Base-by-base conservation (phyloP, 2,888 invertebrate genomes). In the Carabus problematicus region DNA sequence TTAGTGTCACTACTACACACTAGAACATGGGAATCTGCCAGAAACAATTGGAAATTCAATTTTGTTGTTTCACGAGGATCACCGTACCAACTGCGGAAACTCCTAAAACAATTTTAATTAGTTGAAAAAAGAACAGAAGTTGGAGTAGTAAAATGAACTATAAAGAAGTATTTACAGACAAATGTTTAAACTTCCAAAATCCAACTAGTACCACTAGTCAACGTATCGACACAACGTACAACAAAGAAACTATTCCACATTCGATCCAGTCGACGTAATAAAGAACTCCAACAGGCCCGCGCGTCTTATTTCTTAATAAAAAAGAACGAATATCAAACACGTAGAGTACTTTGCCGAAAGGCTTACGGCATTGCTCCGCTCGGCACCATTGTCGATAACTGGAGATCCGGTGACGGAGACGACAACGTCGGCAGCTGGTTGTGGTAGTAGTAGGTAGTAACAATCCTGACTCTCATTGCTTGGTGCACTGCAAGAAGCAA, bases 41-140 rank as follows among this genome's bases (percentile, higher is more conserved):
- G n/a, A 67, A 67, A 45, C 67, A 60, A 60, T 60, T 67, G 59
- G 60, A 60, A 59, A 60, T 60, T 54, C 14, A 49, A 60, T 49
- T 60, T 67, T 67, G 52, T 59, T 67, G 59, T 59, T 60, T 60
- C 41, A 49, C 52, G 18, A 67, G 49, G 58, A 59, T 42, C 41
- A 60, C 43, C 43, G 47, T 58, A 60, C 60, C 59, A 67, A 67
- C 59, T 60, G 67, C 67, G 41, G 67, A 67, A 66, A 47, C 58
- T 59, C n/a, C 29, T 54, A 67, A 67, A 67, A 67, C 67, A 60
- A 67, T 67, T 67, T 67, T 67, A 67, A 67, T 67, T 67, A 67
- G 60, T 60, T 41, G 60, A 52, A 67, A 60, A 67, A 60, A 67
- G 60, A 60, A 12, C 11, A 59, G 45, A n/a, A 67, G 60, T 52